phyloP scores from a whole-genome alignment of 2,797 vertebrate genomes.

The Halcyon leucocephala region DNA sequence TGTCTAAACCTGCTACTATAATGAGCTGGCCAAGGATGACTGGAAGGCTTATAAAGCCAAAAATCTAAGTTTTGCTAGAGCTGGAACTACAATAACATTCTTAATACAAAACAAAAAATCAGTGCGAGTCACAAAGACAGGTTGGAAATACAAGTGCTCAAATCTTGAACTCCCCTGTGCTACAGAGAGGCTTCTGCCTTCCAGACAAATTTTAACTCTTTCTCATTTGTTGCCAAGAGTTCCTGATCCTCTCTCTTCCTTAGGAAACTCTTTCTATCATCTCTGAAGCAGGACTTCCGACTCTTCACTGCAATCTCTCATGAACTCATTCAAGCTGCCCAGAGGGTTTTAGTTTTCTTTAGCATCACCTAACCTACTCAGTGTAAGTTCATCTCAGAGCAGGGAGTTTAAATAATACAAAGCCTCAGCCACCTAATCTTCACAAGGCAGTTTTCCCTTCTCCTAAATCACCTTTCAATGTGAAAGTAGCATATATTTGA shows the following conservation, averaged over 20 bases:
- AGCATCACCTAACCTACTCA: neutral
- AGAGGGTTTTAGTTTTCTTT: neutral
- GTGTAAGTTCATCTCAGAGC: neutral
- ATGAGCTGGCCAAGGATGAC: neutral
- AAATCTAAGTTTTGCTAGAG: neutral
- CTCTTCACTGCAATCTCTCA: neutral
- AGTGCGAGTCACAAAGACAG: neutral
- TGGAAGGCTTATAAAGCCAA: neutral
- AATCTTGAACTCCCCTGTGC: neutral
- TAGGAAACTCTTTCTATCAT: neutral
- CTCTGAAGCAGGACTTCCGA: neutral
- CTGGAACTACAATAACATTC: neutral
- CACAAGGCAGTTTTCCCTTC: neutral
- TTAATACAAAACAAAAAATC: neutral
- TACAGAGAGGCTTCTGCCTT: neutral
- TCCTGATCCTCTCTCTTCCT: neutral
- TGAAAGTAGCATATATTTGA: neutral
- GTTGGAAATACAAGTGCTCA: neutral
- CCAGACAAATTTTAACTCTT: neutral
- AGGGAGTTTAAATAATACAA: neutral
- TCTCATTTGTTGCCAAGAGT: neutral
- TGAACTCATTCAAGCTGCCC: neutral
- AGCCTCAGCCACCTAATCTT: neutral
- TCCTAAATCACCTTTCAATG: neutral
- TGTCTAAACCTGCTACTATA: neutral